Conservation (phyloP, 1,140 invertebrate species). For the Melipona quadrifasciata region DNA sequence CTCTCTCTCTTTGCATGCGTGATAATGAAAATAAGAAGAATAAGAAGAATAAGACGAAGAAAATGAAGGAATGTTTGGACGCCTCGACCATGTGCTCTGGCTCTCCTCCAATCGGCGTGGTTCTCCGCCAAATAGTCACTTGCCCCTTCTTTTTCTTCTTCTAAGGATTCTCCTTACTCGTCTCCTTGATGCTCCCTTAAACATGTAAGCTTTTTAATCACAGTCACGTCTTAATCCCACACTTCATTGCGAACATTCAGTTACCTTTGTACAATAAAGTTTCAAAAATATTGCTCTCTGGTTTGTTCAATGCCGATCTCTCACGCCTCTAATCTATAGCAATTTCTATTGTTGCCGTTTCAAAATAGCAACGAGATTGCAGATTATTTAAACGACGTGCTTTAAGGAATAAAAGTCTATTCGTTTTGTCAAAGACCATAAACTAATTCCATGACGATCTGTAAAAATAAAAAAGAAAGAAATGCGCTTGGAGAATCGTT, state of each 20-base stretch:
- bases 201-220: conserved; percentile 28
- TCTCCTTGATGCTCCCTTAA: neutral
- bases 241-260: conserved; percentile 8
- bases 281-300: conserved; percentile 41
- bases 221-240: conserved; percentile 2
- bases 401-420: neutral
- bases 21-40: conserved; percentile 27
- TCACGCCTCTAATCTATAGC: neutral
- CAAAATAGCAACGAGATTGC: neutral
- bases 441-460: neutral
- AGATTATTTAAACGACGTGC: neutral
- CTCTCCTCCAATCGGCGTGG: conserved; percentile 53
- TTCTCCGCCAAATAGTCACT: conserved; percentile 51
- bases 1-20: neutral
- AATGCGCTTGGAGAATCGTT: neutral
- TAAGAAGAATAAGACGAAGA: conserved; percentile 49
- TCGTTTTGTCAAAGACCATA: neutral
- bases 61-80: conserved; percentile 54
- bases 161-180: conserved; percentile 1
- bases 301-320: neutral
- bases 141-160: conserved; percentile 13
- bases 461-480: neutral
- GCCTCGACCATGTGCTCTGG: conserved; percentile 38
- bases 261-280: conserved; percentile 65
- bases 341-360: neutral